A percentile compares a stretch with the other conserved stretches of the same genome.
These are phyloP conservation scores for Stegana nigrithorax DNA, from an alignment of 2,888 invertebrate genomes.

Conservation along the genomic window DNA sequence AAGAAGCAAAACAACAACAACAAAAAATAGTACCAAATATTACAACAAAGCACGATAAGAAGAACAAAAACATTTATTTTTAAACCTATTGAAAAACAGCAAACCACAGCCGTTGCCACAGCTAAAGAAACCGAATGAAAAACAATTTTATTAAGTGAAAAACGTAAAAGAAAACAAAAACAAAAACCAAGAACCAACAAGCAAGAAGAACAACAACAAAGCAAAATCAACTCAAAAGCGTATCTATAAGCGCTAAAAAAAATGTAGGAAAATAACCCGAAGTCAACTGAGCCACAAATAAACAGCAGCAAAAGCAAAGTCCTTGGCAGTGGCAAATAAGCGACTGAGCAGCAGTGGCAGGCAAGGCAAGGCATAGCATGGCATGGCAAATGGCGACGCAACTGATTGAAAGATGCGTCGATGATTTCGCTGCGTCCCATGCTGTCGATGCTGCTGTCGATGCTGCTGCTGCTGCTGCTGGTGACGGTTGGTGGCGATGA, in stretches of 20 bases:
- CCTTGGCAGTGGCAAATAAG: constrained; percentile 57
- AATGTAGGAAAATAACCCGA: constrained; percentile 45
- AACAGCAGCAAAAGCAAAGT: constrained; percentile 48
- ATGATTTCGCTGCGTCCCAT: constrained; percentile 20
- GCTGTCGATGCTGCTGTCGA: constrained; percentile 22
- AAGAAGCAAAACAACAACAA: not conserved
- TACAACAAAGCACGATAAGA: constrained; percentile 34
- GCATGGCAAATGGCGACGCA: constrained; percentile 15
- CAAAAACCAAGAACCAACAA: constrained; percentile 10
- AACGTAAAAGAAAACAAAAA: constrained; percentile 38
- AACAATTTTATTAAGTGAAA: constrained; percentile 60
- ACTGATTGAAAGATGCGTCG: constrained; percentile 61
- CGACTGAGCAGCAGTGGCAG: not conserved
- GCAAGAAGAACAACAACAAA: not conserved
- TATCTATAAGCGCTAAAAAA: not conserved
- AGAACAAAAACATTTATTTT: constrained; percentile 49
- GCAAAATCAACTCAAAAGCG: not conserved
- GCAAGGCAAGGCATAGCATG: too few relatives aligned
- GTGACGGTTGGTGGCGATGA: too few relatives aligned
- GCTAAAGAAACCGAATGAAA: constrained; percentile 38
- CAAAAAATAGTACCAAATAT: not conserved
- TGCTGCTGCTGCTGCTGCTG: too few relatives aligned
- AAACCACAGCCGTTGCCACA: constrained; percentile 26
- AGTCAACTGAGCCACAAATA: constrained; percentile 40
- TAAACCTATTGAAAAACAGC: constrained; percentile 57